These are phyloP conservation scores for Elachura formosa DNA, from an alignment of 2,113 vertebrate genomes.

Conservation along the genomic window DNA sequence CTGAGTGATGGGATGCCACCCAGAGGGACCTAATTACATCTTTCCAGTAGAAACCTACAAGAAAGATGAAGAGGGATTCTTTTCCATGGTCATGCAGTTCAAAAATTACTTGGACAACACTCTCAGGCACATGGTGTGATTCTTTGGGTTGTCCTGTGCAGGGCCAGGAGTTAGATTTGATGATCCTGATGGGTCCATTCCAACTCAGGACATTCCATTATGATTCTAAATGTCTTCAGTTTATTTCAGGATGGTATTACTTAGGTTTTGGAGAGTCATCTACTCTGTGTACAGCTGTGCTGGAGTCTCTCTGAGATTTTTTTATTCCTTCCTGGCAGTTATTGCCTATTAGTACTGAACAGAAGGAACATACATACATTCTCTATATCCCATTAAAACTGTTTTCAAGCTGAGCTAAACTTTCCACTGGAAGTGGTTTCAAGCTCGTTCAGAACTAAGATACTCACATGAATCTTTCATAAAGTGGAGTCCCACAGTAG, in stretches of 20 bases:
- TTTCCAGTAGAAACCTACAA: not conserved
- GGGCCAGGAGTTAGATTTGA: not conserved
- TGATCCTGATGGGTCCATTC: not conserved
- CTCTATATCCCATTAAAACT: not conserved
- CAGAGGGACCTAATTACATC: not conserved
- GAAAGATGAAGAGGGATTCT: not conserved
- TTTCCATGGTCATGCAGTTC: not conserved
- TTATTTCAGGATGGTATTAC: not conserved
- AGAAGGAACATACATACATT: not conserved
- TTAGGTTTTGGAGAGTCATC: not conserved
- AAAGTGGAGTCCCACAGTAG: not conserved
- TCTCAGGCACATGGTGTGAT: not conserved
- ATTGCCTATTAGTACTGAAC: not conserved
- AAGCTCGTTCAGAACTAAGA: not conserved
- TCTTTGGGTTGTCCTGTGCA: not conserved
- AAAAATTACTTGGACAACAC: not conserved
- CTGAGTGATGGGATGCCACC: not conserved
- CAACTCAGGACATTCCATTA: not conserved
- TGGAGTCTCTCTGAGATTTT: not conserved
- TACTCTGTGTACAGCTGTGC: not conserved
- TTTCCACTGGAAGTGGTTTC: not conserved
- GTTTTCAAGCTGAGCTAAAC: not conserved
- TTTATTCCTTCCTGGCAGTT: not conserved
- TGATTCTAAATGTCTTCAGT: not conserved
- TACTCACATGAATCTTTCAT: not conserved